Percentiles rank a stretch among this genome's conserved stretches.
These are phyloP conservation scores for Cynoglossus semilaevis DNA, from an alignment of 2,113 vertebrate species.

Conservation along the genomic window DNA sequence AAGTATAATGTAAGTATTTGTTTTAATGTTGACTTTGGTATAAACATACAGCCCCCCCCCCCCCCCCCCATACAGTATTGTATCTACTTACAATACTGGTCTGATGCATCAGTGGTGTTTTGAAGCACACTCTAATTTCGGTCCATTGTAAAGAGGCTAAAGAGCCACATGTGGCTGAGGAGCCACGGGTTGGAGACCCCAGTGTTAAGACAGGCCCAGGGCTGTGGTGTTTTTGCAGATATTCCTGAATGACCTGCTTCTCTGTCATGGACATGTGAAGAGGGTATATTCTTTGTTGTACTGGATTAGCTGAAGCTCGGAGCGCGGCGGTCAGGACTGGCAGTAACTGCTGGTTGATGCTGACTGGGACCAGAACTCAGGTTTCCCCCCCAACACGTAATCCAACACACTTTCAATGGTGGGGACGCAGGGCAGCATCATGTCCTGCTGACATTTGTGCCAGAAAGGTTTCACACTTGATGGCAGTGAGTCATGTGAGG, in stretches of 20 bases:
- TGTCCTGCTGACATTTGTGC: constrained; percentile 39
- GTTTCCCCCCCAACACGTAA: constrained; percentile 41
- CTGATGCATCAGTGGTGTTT: no score
- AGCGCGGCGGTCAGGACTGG: constrained; percentile 25
- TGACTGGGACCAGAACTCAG: constrained; percentile 50
- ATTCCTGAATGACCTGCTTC: constrained; percentile 24
- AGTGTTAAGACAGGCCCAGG: constrained; percentile 5
- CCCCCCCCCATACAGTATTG: no score
- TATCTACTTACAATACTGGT: no score
- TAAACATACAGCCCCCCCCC: no score
- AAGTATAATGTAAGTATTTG: no score
- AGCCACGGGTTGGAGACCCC: no score
- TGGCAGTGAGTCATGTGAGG: constrained; percentile 73
- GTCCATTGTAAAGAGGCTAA: no score
- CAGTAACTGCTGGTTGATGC: constrained; percentile 35
- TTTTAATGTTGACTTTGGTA: no score
- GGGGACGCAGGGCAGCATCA: constrained; percentile 1
- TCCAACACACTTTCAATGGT: constrained; percentile 30
- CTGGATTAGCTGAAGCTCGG: constrained; percentile 40
- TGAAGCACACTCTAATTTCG: no score
- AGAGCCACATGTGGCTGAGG: no score
- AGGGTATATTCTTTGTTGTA: constrained; percentile 22
- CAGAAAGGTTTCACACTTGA: constrained; percentile 52
- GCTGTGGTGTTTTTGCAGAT: not conserved
- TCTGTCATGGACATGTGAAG: constrained; percentile 23